Evolutionary conservation across 2,888 invertebrate species (phyloP).

Genomic region (Hofmannophila pseudospretella): DNA sequence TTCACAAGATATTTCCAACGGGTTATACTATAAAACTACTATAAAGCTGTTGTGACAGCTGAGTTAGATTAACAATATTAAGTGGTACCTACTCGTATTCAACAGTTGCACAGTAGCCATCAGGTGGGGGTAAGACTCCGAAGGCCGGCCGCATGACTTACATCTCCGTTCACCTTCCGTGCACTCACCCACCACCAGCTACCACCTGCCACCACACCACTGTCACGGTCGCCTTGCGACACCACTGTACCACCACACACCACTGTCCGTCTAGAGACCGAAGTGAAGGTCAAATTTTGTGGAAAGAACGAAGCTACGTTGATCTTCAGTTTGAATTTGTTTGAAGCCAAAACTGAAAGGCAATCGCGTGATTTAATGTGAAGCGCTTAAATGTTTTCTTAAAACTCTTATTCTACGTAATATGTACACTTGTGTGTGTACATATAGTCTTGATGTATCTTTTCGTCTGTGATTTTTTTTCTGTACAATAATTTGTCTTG

Average conservation of each 20-base stretch:
- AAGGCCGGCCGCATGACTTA: conserved; percentile 67
- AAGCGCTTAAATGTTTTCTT: no score
- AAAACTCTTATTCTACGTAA: no score
- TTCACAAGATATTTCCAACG: no score
- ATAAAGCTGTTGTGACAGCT: no score
- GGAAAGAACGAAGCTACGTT: not conserved
- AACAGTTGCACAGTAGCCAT: not conserved
- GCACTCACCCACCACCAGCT: conserved; percentile 41
- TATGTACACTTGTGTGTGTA: no score
- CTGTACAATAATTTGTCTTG: no score
- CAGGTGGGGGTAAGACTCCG: conserved; percentile 48
- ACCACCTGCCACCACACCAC: conserved; percentile 45
- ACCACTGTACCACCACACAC: conserved; percentile 33
- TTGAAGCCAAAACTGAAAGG: no score
- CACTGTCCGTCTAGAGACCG: not conserved
- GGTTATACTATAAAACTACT: no score
- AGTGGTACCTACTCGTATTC: not conserved
- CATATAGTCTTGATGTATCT: no score
- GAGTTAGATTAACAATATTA: no score
- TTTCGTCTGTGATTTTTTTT: no score
- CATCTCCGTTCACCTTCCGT: conserved; percentile 71
- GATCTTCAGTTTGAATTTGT: not conserved
- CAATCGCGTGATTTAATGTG: no score
- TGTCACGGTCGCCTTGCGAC: conserved; percentile 73
- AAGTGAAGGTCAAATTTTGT: not conserved